Conservation (phyloP, 2,888 invertebrate genomes). For the Neoscelio sp. region DNA sequence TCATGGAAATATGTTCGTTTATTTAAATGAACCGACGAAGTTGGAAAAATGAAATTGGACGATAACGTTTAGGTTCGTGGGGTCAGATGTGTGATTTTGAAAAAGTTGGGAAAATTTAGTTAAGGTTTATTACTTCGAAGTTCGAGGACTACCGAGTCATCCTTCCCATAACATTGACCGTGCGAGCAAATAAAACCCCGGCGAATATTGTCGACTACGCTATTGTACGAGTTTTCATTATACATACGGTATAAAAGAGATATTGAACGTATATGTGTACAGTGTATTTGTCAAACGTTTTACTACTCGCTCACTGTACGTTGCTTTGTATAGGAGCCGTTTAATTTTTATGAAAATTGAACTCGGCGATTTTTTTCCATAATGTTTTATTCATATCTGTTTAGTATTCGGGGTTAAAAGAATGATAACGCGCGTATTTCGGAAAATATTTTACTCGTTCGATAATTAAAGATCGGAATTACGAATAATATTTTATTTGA, state of each 20-base stretch:
- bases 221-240: slow-evolving; percentile 66
- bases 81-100: slow-evolving; percentile 23
- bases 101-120: slow-evolving; percentile 45
- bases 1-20: too few species aligned
- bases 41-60: slow-evolving; percentile 4
- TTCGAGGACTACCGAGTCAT: slow-evolving; percentile 35
- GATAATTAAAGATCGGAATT: slow-evolving; percentile 15
- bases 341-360: slow-evolving; percentile 65
- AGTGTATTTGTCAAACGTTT: slow-evolving; percentile 65
- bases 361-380: slow-evolving; percentile 47
- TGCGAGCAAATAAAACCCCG: slow-evolving; percentile 58
- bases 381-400: slow-evolving; percentile 52
- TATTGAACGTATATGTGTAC: slow-evolving; percentile 60
- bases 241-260: slow-evolving; percentile 58
- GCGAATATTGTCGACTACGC: slow-evolving; percentile 59
- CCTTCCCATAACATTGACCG: slow-evolving; percentile 60
- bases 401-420: slow-evolving; percentile 16
- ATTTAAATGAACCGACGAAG: too few species aligned
- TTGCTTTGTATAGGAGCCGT: slow-evolving; percentile 41
- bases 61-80: slow-evolving; percentile 1
- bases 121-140: slow-evolving; percentile 54
- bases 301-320: slow-evolving; percentile 49
- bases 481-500: slow-evolving; percentile 5
- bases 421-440: slow-evolving; percentile 14
- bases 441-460: slow-evolving; percentile 9